Percentiles rank a stretch among this genome's conserved stretches.
phyloP scores from a whole-genome alignment of 1,140 invertebrate genomes.

The Cydia strobilella region DNA sequence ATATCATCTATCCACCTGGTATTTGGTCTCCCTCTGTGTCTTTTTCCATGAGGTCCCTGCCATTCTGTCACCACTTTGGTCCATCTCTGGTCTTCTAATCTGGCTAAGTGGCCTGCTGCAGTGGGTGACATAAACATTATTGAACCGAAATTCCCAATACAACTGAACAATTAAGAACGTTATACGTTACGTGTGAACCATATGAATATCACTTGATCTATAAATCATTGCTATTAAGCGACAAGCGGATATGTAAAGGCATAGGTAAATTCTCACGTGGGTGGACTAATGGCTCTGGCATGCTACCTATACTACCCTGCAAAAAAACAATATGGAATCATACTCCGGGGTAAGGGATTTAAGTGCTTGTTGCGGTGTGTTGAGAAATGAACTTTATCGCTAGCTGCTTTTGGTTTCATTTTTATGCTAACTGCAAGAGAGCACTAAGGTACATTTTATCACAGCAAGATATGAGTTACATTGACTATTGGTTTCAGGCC shows the following conservation, averaged over 20 bases:
- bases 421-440: background rate
- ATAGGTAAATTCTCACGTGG: slow-evolving; percentile 7
- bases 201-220: background rate
- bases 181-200: background rate
- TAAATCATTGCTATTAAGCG: slow-evolving; percentile 1
- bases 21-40: too few species aligned
- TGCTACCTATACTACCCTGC: background rate
- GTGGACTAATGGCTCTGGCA: background rate
- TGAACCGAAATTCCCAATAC: too few species aligned
- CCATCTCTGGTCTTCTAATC: too few species aligned
- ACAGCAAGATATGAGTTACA: background rate
- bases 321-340: background rate
- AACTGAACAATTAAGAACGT: background rate
- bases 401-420: background rate
- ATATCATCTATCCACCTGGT: too few species aligned
- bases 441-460: background rate
- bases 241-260: slow-evolving; percentile 4
- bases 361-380: background rate
- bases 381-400: background rate
- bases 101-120: too few species aligned
- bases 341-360: background rate
- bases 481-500: background rate
- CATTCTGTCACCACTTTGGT: too few species aligned
- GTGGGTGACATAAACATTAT: too few species aligned
- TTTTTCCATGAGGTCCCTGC: too few species aligned